These are phyloP conservation scores for Silurus glanis DNA, from an alignment of 2,113 vertebrate species.

Conservation along the genomic window DNA sequence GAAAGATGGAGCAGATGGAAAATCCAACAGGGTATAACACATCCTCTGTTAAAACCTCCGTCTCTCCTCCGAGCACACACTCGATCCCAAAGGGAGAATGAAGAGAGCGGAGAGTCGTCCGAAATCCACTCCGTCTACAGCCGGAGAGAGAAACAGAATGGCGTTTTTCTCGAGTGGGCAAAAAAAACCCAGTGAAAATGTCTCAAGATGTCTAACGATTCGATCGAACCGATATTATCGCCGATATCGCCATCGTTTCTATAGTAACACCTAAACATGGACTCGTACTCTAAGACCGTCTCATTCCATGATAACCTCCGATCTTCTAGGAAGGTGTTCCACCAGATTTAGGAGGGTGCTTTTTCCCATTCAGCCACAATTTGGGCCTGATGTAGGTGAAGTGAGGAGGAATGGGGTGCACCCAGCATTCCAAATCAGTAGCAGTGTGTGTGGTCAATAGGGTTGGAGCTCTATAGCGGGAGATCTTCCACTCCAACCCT, in stretches of 20 bases:
- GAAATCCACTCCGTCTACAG: neutral
- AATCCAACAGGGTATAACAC: slow-evolving; percentile 6
- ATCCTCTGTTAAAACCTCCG: neutral
- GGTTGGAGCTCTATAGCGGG: too few relatives aligned
- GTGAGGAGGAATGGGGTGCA: too few relatives aligned
- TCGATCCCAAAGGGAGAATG: neutral
- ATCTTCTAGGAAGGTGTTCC: too few relatives aligned
- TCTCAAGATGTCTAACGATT: neutral
- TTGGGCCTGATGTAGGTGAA: too few relatives aligned
- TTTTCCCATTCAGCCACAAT: too few relatives aligned
- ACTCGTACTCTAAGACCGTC: neutral
- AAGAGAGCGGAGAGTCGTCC: neutral
- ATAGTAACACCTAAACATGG: neutral
- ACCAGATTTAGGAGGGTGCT: too few relatives aligned
- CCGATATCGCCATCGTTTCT: neutral
- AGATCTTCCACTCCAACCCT: too few relatives aligned
- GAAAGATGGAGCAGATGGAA: neutral
- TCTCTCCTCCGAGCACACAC: neutral
- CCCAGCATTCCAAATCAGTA: too few relatives aligned
- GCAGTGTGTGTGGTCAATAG: too few relatives aligned
- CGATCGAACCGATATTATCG: neutral
- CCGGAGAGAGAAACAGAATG: neutral
- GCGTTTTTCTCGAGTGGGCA: neutral
- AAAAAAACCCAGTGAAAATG: neutral
- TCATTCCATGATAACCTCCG: too few relatives aligned